phyloP scores from a whole-genome alignment of 2,888 invertebrate species.

The Acholoe squamosa region DNA sequence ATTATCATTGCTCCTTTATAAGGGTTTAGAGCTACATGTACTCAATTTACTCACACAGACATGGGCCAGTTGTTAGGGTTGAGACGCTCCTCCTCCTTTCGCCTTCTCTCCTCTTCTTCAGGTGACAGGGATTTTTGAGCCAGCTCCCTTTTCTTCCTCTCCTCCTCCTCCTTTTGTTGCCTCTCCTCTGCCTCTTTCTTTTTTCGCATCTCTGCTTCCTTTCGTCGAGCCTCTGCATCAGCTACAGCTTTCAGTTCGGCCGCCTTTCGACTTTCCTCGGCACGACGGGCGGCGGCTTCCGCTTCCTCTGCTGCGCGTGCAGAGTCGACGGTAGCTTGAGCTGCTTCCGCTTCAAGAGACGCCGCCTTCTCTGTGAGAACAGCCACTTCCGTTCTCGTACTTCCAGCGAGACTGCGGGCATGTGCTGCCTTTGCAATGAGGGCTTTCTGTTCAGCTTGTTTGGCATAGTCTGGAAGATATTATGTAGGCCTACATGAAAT shows the following conservation, averaged over 20 bases:
- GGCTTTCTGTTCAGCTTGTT: slow-evolving; percentile 61
- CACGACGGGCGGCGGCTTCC: slow-evolving; percentile 45
- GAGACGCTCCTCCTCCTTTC: slow-evolving; percentile 71
- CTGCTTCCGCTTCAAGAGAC: slow-evolving; percentile 62
- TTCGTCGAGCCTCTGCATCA: neutral
- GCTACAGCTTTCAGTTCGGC: slow-evolving; percentile 59
- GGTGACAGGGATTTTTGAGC: slow-evolving; percentile 73
- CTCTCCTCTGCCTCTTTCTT: slow-evolving; percentile 64
- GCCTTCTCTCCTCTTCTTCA: slow-evolving; percentile 73
- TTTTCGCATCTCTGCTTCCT: slow-evolving; percentile 48
- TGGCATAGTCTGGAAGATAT: slow-evolving; percentile 43
- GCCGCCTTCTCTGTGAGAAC: slow-evolving; percentile 51
- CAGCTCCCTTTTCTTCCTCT: slow-evolving; percentile 69
- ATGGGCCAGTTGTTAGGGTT: slow-evolving; percentile 79
- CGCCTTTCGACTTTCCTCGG: slow-evolving; percentile 64
- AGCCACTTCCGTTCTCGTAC: slow-evolving; percentile 36
- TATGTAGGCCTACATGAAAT: too few species aligned
- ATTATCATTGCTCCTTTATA: too few species aligned
- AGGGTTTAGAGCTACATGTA: too few species aligned
- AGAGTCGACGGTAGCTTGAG: slow-evolving; percentile 61
- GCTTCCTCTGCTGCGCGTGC: slow-evolving; percentile 60
- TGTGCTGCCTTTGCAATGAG: slow-evolving; percentile 61
- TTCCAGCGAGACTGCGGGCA: slow-evolving; percentile 46
- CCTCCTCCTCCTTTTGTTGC: slow-evolving; percentile 73
- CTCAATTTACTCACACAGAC: slow-evolving; percentile 73